Conservation (phyloP, 2,888 invertebrate genomes). For the Macaria notata region DNA sequence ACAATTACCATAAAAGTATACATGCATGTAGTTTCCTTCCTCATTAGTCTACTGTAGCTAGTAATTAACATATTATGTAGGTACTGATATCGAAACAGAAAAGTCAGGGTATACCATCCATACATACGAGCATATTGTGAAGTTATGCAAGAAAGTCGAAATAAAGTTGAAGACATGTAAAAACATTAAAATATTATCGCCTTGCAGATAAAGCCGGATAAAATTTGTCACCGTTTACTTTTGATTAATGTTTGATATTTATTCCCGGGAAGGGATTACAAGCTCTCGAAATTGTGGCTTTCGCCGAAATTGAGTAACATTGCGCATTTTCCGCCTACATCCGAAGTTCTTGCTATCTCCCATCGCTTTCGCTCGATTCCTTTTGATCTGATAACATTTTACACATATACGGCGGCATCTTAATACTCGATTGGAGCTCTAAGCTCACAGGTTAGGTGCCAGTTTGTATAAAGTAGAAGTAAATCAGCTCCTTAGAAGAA, state of each 20-base stretch:
- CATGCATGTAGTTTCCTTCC: too few relatives aligned
- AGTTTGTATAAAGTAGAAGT: constrained; percentile 4
- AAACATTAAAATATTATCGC: too few relatives aligned
- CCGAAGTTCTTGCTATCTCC: constrained; percentile 18
- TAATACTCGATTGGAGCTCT: constrained; percentile 12
- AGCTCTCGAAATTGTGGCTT: constrained; percentile 5
- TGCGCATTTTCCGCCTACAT: constrained; percentile 13
- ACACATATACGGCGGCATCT: constrained; percentile 12
- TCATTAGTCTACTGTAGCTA: too few relatives aligned
- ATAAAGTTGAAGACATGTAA: too few relatives aligned
- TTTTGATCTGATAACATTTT: constrained; percentile 31
- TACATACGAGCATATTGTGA: too few relatives aligned
- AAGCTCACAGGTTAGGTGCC: constrained; percentile 3
- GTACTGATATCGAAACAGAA: too few relatives aligned
- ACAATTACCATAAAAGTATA: too few relatives aligned
- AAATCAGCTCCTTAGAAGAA: neutral
- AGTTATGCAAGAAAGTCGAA: too few relatives aligned
- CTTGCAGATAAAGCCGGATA: neutral
- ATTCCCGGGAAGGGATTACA: neutral
- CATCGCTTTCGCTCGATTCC: constrained; percentile 32
- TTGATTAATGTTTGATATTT: constrained; percentile 5
- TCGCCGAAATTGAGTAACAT: constrained; percentile 11
- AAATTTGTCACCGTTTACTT: constrained; percentile 1
- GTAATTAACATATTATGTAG: too few relatives aligned
- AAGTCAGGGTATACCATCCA: too few relatives aligned